These are phyloP conservation scores for Tetropium fuscum DNA, from an alignment of 2,888 invertebrate genomes.

Conservation along the genomic window DNA sequence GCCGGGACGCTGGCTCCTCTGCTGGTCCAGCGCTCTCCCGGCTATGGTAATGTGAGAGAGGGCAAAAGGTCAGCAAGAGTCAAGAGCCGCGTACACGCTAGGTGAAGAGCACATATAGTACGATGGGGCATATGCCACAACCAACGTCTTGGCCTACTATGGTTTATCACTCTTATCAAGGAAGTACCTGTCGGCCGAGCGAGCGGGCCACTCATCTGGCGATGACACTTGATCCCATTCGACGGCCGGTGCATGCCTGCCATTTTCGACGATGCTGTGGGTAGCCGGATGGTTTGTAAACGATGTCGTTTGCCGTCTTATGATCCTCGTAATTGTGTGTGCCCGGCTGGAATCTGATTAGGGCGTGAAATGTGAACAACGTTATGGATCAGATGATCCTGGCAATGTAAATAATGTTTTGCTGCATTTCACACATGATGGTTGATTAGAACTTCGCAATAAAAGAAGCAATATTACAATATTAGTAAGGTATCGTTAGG, in stretches of 20 bases:
- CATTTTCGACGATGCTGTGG: conserved; percentile 34
- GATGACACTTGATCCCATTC: conserved; percentile 41
- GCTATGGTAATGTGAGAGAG: conserved; percentile 66
- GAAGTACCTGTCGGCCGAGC: conserved; percentile 46
- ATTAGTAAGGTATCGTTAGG: no score
- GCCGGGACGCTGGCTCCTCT: conserved; percentile 48
- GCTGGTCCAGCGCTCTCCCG: conserved; percentile 58
- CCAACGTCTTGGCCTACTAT: conserved; percentile 58
- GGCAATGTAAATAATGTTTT: no score
- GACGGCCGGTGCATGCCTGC: conserved; percentile 32
- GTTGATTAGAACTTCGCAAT: no score
- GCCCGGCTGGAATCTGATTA: conserved; percentile 30
- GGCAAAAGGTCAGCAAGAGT: conserved; percentile 65
- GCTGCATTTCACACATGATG: no score
- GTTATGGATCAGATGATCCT: neutral
- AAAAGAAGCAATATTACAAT: no score
- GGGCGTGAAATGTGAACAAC: conserved; percentile 19
- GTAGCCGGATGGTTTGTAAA: conserved; percentile 36
- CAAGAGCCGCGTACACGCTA: conserved; percentile 64
- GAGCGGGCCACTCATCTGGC: conserved; percentile 15
- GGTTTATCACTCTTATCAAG: conserved; percentile 57
- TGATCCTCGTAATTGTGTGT: conserved; percentile 35
- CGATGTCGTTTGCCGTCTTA: conserved; percentile 31
- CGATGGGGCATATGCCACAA: conserved; percentile 57
- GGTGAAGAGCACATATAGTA: conserved; percentile 57